Percentiles rank a stretch among this genome's conserved stretches.
These are phyloP conservation scores for Aricia agestis DNA, from an alignment of 1,140 invertebrate species.

Conservation along the genomic window DNA sequence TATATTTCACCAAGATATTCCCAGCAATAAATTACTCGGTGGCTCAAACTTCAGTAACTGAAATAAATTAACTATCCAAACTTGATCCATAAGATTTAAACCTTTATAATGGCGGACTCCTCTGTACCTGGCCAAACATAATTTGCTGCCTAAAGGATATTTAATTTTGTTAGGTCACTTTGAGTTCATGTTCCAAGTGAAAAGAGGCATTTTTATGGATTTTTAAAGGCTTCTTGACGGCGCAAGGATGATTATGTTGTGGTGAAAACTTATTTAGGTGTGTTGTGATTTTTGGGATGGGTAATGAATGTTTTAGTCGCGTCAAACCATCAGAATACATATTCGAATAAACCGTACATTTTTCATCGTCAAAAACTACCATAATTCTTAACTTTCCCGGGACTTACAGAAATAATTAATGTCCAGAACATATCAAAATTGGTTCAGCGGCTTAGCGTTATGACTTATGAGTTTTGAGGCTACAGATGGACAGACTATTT, in stretches of 20 bases:
- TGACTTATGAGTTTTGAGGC: too few species aligned
- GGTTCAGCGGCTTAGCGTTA: too few species aligned
- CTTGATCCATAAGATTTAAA: slow-evolving; percentile 4
- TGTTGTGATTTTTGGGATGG: too few species aligned
- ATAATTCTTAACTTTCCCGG: too few species aligned
- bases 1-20: background rate
- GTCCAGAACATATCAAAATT: too few species aligned
- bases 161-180: background rate
- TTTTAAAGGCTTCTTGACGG: background rate
- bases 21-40: slow-evolving; percentile 1
- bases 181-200: background rate
- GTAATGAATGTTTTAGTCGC: too few species aligned
- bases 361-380: too few species aligned
- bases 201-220: background rate
- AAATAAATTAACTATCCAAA: slow-evolving; percentile 16
- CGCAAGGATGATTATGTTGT: background rate
- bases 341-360: too few species aligned
- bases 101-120: background rate
- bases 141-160: slow-evolving; percentile 10
- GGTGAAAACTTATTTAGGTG: too few species aligned
- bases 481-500: background rate
- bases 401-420: too few species aligned
- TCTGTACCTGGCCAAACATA: slow-evolving; percentile 5
- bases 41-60: slow-evolving; percentile 2
- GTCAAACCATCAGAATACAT: too few species aligned